A percentile compares a stretch with the other conserved stretches of the same genome.
Evolutionary conservation across 2,113 vertebrate species (phyloP).

Genomic region (Macrotis lagotis): DNA sequence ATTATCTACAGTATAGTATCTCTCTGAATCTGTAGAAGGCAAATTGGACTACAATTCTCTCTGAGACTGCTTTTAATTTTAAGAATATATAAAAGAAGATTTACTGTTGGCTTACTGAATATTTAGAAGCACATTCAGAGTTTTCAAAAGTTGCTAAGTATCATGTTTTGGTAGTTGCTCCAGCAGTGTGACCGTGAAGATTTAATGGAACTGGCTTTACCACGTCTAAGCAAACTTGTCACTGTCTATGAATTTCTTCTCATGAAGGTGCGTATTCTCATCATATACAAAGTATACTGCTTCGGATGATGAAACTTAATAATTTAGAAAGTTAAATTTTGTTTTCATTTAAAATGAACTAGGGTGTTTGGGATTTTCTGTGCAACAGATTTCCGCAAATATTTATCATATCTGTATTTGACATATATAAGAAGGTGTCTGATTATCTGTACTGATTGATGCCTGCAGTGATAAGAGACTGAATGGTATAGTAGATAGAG

Average conservation of each 20-base stretch:
- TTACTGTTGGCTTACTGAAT: neutral
- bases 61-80: neutral
- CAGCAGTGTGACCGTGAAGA: conserved; percentile 92
- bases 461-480: neutral
- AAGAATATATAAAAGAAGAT: neutral
- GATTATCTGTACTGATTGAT: neutral
- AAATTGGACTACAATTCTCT: neutral
- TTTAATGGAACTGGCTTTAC: conserved; percentile 92
- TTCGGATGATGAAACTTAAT: neutral
- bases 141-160: neutral
- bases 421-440: neutral
- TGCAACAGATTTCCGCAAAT: neutral
- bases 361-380: neutral
- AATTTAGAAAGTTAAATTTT: conserved; percentile 1
- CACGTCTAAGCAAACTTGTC: conserved; percentile 89
- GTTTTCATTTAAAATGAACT: neutral
- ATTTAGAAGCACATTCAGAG: neutral
- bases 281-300: rapidly evolving
- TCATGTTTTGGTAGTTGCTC: conserved; percentile 84
- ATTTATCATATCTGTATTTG: neutral
- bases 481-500: neutral
- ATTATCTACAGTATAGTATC: neutral
- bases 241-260: conserved; percentile 94
- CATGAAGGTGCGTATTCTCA: conserved; percentile 87
- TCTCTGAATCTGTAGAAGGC: neutral